A percentile compares a stretch with the other conserved stretches of the same genome.
These are phyloP conservation scores for Gonatopus flavifemur DNA, from an alignment of 1,140 invertebrate species.

Conservation along the genomic window DNA sequence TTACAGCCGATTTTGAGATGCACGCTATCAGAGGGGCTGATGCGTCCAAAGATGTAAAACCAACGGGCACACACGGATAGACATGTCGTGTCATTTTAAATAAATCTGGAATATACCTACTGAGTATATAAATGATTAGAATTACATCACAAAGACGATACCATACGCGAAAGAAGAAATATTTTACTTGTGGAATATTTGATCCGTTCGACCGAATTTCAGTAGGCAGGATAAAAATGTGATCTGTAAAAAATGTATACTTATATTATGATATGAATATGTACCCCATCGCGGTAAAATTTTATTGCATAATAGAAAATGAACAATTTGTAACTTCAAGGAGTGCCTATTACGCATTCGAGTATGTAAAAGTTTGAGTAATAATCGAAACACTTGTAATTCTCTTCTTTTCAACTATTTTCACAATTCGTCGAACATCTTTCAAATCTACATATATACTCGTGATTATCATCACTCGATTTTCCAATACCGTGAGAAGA, in stretches of 20 bases:
- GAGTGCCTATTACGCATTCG: slow-evolving; percentile 2
- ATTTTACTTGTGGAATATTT: slow-evolving; percentile 15
- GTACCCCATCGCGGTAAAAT: too few relatives aligned
- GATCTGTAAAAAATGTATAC: slow-evolving; percentile 15
- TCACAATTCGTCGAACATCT: too few relatives aligned
- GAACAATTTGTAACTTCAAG: slow-evolving; percentile 7
- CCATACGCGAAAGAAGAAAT: too few relatives aligned
- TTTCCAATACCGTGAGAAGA: too few relatives aligned
- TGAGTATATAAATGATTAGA: neutral
- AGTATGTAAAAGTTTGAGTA: too few relatives aligned
- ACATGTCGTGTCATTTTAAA: slow-evolving; percentile 4
- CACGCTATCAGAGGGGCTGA: slow-evolving; percentile 24
- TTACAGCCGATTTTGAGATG: slow-evolving; percentile 13
- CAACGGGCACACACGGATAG: slow-evolving; percentile 26
- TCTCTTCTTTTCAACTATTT: too few relatives aligned
- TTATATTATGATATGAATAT: too few relatives aligned
- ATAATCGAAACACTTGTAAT: too few relatives aligned
- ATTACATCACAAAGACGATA: neutral
- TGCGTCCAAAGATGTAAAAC: neutral
- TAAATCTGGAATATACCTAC: neutral
- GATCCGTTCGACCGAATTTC: slow-evolving; percentile 2
- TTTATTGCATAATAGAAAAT: slow-evolving; percentile 8
- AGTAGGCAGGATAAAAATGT: slow-evolving; percentile 3
- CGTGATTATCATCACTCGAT: too few relatives aligned
- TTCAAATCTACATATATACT: too few relatives aligned